phyloP scores from a whole-genome alignment of 2,797 vertebrate genomes.

The Carduelis carduelis region DNA sequence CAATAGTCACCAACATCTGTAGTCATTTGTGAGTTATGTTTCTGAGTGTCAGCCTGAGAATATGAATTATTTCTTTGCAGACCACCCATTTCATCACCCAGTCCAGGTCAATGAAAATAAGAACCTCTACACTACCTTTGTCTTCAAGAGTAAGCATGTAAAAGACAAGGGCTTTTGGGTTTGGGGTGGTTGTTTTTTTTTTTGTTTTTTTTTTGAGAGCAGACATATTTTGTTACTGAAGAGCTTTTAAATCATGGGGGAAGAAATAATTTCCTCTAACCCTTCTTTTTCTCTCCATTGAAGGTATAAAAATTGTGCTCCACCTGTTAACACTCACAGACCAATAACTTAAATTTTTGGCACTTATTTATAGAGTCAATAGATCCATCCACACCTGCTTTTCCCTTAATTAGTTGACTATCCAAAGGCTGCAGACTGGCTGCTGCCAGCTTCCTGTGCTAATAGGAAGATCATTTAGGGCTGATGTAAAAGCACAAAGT shows the following conservation, averaged over 20 bases:
- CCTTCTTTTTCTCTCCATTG: background rate
- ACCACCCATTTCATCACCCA: slow-evolving; percentile 21
- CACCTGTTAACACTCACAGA: slow-evolving; percentile 76
- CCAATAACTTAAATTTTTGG: slow-evolving; percentile 77
- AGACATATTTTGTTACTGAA: slow-evolving; percentile 31
- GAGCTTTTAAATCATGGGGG: slow-evolving; percentile 47
- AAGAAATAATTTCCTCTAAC: background rate
- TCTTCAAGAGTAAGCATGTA: slow-evolving; percentile 41
- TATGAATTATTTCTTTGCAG: slow-evolving; percentile 55
- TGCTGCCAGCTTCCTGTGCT: slow-evolving; percentile 72
- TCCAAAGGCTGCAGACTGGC: slow-evolving; percentile 67
- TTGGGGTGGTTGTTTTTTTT: background rate
- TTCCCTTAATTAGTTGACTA: slow-evolving; percentile 77
- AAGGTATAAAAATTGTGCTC: slow-evolving; percentile 55
- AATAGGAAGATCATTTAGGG: slow-evolving; percentile 69
- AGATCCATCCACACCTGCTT: slow-evolving; percentile 78
- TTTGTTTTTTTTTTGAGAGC: background rate
- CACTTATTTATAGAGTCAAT: slow-evolving; percentile 72
- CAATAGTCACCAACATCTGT: slow-evolving; percentile 31
- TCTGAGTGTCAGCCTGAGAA: slow-evolving; percentile 43
- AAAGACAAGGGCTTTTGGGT: background rate
- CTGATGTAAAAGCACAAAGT: slow-evolving; percentile 52
- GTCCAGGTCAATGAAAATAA: slow-evolving; percentile 26
- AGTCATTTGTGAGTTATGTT: slow-evolving; percentile 50
- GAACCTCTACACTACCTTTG: background rate